Evolutionary conservation across 2,797 vertebrate genomes (phyloP), one percentile per base, ranked within the genome.

Genomic region (Anas bahamensis): DNA sequence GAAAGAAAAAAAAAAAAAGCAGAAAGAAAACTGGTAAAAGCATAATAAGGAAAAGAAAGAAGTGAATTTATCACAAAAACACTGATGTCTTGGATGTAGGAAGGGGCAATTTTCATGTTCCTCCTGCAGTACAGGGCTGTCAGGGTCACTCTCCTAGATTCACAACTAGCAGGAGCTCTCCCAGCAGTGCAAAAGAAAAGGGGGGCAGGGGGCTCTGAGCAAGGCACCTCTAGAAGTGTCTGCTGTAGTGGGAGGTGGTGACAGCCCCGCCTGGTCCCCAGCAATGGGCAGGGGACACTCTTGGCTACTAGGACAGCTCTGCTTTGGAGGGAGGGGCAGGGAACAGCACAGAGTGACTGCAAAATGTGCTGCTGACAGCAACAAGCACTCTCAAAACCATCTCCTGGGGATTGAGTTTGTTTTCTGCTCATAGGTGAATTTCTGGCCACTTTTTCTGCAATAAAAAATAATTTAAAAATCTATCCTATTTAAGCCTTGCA

Each of bases 191-290:
- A 82, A 33, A 68, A 77, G n/a, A 64, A 13, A 33, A 86, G 66
- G 78, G 3, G 90, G 63, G 68, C 37, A 76, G 57, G 63, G 57
- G 68, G 53, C 55, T 44, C 17, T 70, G 24, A 94, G 60, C 66
- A 70, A 81, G 65, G 70, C 69, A 31, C 28, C 81, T 94, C 95
- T 92, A 69, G 44, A 96, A 96, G 91, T 68, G 94, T 13, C 89
- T 83, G 33, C 85, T 69, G 10, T 22, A 72, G 42, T 92, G 89
- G 86, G 86, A 86, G 71, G 53, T 2, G 8, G 48, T 73, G 66
- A 91, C 86, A 95, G 81, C 46, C 26, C 78, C 28, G 61, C 48
- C 61, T 86, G 72, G 31, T 87, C 56, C 60, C 59, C 39, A 37
- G 63, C 79, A 50, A 26, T 50, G 13, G 48, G 48, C 48, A 48